Percentiles rank a stretch among this genome's conserved stretches.
These are phyloP conservation scores for Hypothenemus hampei DNA, from an alignment of 1,140 invertebrate species.

Conservation along the genomic window DNA sequence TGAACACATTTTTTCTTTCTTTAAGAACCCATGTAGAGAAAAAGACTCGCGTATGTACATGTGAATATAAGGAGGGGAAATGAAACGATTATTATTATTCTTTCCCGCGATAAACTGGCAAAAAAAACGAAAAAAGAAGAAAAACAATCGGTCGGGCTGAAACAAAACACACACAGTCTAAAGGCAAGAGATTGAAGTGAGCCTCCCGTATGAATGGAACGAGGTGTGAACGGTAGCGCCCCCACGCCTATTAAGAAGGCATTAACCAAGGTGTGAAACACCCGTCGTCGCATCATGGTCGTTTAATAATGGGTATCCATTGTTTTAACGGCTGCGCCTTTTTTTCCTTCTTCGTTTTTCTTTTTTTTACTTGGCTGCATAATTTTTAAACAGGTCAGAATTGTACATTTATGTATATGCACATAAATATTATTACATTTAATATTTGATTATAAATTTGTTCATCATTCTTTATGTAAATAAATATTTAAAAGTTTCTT, in stretches of 20 bases:
- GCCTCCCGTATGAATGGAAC: conserved; percentile 22
- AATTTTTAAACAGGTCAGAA: conserved; percentile 15
- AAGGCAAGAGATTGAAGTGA: conserved; percentile 27
- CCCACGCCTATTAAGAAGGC: conserved; percentile 29
- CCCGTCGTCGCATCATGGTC: conserved; percentile 26
- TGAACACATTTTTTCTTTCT: too few species aligned
- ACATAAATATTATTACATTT: too few species aligned
- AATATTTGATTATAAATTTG: too few species aligned
- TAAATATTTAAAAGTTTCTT: too few species aligned
- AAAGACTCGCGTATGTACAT: too few species aligned
- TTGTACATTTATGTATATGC: too few species aligned
- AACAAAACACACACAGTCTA: conserved; percentile 8
- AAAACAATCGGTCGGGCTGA: conserved; percentile 12
- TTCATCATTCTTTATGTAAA: too few species aligned
- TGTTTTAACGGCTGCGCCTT: conserved; percentile 26
- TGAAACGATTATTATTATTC: too few species aligned
- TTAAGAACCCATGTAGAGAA: too few species aligned
- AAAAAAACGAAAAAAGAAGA: background rate
- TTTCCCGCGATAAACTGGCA: too few species aligned
- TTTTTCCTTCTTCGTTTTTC: conserved; percentile 6
- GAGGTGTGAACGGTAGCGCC: conserved; percentile 25
- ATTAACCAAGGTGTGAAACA: conserved; percentile 30
- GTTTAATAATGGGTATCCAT: conserved; percentile 28
- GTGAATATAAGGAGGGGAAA: too few species aligned
- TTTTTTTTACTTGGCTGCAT: conserved; percentile 14